Base-by-base conservation (phyloP, 2,888 invertebrate genomes). In the Epinotia brunnichana region DNA sequence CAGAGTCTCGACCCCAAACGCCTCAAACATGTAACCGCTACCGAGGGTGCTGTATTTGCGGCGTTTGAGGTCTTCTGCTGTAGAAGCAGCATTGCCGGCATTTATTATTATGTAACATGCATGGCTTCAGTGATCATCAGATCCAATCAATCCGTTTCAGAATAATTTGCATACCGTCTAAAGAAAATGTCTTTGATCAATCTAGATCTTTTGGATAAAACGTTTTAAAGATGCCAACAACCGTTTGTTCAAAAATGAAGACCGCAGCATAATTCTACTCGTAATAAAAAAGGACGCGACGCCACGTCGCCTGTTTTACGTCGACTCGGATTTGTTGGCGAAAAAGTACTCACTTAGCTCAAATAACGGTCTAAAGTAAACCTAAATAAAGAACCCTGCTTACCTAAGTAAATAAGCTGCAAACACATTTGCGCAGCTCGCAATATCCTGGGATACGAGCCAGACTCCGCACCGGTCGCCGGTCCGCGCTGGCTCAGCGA, bases 371-470 rank as follows among this genome's bases (percentile, higher is more conserved):
- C 19, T 61, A 21, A 51, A 51, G 48, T 35, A 63, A 51, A 48
- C 63, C 17, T 64, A 19, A 15, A 7, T 35, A 53, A 19, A 64
- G 63, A 62, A 48, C 48, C 24, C 51, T 29, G 53, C 35, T 13
- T 19, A 19, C 19, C 13, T 53, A 35, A 64, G 63, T 64, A 53
- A 53, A 35, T 53, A 29, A 63, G 48, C 63, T 63, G 24, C 62
- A 63, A 51, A 63, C 24, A n/a, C 17, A 35, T 51, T 19, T 13
- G 19, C 35, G 35, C 53, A 53, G 51, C 9, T 24, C 29, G 29
- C 63, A 64, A 53, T 64, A 64, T 64, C 35, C 35, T 0, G 63
- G 63, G 53, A 53, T 64, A 64, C 35, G 35, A 35, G 35, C 19
- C 35, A 51, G 51, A 17, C 29, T 48, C 51, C 48, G 51, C 53